A percentile compares a stretch with the other conserved stretches of the same genome.
Conservation (phyloP, 2,113 vertebrate species). For the Tychaedon coryphoeus region DNA sequence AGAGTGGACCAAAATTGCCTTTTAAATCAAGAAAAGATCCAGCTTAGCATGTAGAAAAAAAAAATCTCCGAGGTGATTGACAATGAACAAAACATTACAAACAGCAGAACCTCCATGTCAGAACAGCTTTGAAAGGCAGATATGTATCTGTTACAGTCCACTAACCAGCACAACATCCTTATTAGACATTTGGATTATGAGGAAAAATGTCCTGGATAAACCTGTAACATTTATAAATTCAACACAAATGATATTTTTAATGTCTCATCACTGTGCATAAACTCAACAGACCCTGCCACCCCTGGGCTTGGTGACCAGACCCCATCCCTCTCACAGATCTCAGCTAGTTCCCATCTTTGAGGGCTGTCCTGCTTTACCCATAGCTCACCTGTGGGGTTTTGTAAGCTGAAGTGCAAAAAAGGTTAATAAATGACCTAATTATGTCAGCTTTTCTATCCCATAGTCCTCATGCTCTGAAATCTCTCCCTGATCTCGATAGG, state of each 20-base stretch:
- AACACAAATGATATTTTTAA: neutral
- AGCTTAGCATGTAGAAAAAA: neutral
- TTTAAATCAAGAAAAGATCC: constrained; percentile 35
- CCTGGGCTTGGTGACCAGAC: neutral
- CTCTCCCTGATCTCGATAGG: neutral
- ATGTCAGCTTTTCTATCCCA: constrained; percentile 25
- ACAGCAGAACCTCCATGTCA: neutral
- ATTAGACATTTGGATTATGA: neutral
- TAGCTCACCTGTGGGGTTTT: neutral
- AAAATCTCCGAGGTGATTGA: neutral
- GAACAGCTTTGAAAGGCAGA: neutral
- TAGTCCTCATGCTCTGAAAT: constrained; percentile 10
- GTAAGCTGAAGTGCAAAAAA: constrained; percentile 5
- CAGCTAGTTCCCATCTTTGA: neutral
- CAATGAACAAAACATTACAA: neutral
- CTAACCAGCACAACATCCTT: neutral
- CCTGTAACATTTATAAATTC: neutral
- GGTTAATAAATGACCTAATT: constrained; percentile 51
- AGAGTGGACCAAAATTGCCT: constrained; percentile 16
- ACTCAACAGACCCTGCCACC: neutral
- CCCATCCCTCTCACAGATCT: neutral
- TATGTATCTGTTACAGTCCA: neutral
- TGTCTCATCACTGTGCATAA: neutral
- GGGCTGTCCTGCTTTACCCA: neutral
- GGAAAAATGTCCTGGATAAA: neutral